Conservation (phyloP, 2,888 invertebrate species). For the Acrobasis suavella region DNA sequence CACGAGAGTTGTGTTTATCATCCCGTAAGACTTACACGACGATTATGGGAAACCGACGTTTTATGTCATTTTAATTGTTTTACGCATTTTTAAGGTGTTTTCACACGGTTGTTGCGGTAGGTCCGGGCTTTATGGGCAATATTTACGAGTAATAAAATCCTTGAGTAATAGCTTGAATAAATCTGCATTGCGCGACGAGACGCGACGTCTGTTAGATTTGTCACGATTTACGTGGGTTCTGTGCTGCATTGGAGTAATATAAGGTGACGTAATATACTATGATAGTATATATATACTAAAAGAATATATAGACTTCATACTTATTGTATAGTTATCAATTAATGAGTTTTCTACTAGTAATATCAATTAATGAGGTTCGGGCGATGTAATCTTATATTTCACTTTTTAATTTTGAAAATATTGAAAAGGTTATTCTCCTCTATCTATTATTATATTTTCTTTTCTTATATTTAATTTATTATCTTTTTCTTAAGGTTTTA, state of each 20-base stretch:
- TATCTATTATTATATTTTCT: too few species aligned
- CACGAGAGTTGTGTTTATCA: slow-evolving; percentile 77
- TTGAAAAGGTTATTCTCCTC: too few species aligned
- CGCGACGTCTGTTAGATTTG: slow-evolving; percentile 14
- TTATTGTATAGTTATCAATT: too few species aligned
- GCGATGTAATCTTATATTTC: too few species aligned
- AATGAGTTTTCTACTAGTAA: too few species aligned
- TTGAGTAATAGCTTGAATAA: slow-evolving; percentile 19
- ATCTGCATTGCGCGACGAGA: slow-evolving; percentile 16
- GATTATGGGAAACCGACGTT: slow-evolving; percentile 68
- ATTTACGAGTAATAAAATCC: slow-evolving; percentile 24
- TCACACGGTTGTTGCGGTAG: slow-evolving; percentile 45
- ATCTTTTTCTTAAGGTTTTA: too few species aligned
- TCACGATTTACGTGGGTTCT: background rate
- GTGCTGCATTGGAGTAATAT: background rate
- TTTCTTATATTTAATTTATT: too few species aligned
- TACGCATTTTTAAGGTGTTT: slow-evolving; percentile 50
- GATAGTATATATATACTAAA: background rate
- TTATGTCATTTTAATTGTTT: slow-evolving; percentile 74
- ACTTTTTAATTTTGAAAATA: too few species aligned
- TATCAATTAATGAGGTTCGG: too few species aligned
- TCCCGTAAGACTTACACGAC: slow-evolving; percentile 66
- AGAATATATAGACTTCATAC: background rate
- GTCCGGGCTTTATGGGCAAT: slow-evolving; percentile 43
- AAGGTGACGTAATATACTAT: background rate